Conservation (phyloP, 2,797 vertebrate species). For the Pipistrellus pygmaeus region DNA sequence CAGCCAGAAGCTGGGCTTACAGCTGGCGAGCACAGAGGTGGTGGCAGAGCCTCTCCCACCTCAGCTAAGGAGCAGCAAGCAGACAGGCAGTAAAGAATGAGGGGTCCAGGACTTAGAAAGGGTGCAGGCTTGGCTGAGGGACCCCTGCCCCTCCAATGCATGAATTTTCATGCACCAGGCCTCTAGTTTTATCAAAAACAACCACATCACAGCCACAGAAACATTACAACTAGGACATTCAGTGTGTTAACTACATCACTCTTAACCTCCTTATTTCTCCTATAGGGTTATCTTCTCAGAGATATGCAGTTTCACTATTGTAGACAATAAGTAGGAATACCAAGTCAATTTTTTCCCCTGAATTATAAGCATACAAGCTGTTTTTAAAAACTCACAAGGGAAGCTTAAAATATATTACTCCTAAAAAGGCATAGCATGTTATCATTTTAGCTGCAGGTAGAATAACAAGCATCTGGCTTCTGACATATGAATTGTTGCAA, state of each 20-base stretch:
- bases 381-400: conserved; percentile 56
- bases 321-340: not conserved
- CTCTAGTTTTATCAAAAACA: not conserved
- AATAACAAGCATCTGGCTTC: not conserved
- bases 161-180: too few relatives aligned
- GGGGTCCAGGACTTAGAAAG: too few relatives aligned
- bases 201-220: not conserved
- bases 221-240: not conserved
- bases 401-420: conserved; percentile 60
- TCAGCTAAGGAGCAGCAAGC: too few relatives aligned
- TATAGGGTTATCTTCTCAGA: not conserved
- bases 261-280: conserved; percentile 10
- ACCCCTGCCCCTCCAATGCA: too few relatives aligned
- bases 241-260: not conserved
- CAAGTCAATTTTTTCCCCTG: not conserved
- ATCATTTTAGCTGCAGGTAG: conserved; percentile 31
- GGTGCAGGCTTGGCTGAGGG: too few relatives aligned
- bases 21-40: accelerated
- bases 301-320: not conserved
- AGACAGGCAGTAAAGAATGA: too few relatives aligned
- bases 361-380: conserved; percentile 7
- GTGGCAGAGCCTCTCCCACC: too few relatives aligned
- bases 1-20: too few relatives aligned
- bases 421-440: conserved; percentile 8
- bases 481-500: conserved; percentile 18